Percentiles rank a stretch among this genome's conserved stretches.
Evolutionary conservation across 1,140 invertebrate genomes (phyloP).

Genomic region (Eupeodes corollae): DNA sequence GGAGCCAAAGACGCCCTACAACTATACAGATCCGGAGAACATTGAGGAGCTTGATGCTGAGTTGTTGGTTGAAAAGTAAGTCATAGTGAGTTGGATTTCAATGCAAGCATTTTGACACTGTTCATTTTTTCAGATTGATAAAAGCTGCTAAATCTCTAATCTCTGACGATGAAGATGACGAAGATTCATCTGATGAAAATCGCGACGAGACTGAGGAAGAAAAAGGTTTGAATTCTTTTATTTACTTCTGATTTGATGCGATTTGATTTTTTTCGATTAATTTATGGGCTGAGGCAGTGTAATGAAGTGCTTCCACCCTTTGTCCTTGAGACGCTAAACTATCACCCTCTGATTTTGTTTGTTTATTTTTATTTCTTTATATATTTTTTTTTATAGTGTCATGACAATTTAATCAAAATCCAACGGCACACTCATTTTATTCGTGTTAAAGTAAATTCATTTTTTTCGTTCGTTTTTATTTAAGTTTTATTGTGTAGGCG

Average conservation of each 20-base stretch:
- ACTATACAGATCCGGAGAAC: slow-evolving; percentile 59
- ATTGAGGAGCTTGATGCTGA: slow-evolving; percentile 66
- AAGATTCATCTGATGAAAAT: slow-evolving; percentile 49
- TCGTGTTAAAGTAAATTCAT: too few species aligned
- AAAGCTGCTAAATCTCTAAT: slow-evolving; percentile 35
- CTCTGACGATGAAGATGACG: slow-evolving; percentile 45
- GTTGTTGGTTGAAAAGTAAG: slow-evolving; percentile 60
- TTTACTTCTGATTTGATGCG: background rate
- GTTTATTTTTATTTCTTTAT: too few species aligned
- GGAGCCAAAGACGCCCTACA: slow-evolving; percentile 95
- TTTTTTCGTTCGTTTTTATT: too few species aligned
- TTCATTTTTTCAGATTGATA: slow-evolving; percentile 31
- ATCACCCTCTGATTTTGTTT: too few species aligned
- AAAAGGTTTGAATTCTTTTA: slow-evolving; percentile 32
- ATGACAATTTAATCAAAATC: too few species aligned
- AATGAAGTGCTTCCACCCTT: too few species aligned
- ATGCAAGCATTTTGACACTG: background rate
- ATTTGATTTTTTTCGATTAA: too few species aligned
- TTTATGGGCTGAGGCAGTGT: too few species aligned
- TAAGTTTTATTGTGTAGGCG: too few species aligned
- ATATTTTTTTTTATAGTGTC: too few species aligned
- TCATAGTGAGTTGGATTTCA: background rate
- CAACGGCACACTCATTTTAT: too few species aligned
- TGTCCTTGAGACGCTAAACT: too few species aligned
- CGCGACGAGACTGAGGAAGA: slow-evolving; percentile 51